Evolutionary conservation across 2,113 vertebrate genomes (phyloP), one percentile per base, ranked within the genome.

Genomic region (Bostrychus sinensis): DNA sequence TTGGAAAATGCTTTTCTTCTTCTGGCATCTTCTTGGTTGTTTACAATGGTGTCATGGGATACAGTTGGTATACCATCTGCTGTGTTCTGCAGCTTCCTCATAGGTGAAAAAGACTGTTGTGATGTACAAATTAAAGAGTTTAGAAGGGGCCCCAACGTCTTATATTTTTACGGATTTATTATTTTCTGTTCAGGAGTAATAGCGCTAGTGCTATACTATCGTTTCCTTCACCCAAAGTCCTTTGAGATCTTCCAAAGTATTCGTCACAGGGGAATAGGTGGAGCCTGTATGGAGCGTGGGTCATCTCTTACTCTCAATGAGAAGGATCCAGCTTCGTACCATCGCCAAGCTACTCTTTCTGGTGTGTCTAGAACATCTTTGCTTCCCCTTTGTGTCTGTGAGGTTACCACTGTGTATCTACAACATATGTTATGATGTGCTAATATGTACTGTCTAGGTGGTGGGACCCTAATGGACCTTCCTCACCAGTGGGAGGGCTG

Each of bases 181-280:
- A 83, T 60, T 89, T 78, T 39, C 70, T 87, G 55, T 80, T 0
- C 74, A 95, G 94, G 94, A 71, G 70, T 91, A 0, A 76, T 88
- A 48, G 92, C 93, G 0, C 71, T 95, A 77, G 84, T 92, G 2
- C 17, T 93, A 26, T 94, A 94, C 74, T 95, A 94, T 72, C 92
- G 92, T 60, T 92, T 95, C 65, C 89, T 95, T 1, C 95, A 95
- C 14, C 94, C 95, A 0, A 94, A 92, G 9, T 94, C 94, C 56
- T 79, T 93, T 2, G 93, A 92, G 85, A 94, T 94, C 78, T 88
- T 92, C 74, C 92, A 88, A 62, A 86, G 88, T 59, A 89, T 93
- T 32, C 70, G 72, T 54, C 88, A 71, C 61, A 77, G 83, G 41
- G 56, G 84, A 22, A 71, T 90, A 0, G 42, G 84, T 5, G 26